phyloP scores from a whole-genome alignment of 2,888 invertebrate species.

The Ptychoptera contaminata region DNA sequence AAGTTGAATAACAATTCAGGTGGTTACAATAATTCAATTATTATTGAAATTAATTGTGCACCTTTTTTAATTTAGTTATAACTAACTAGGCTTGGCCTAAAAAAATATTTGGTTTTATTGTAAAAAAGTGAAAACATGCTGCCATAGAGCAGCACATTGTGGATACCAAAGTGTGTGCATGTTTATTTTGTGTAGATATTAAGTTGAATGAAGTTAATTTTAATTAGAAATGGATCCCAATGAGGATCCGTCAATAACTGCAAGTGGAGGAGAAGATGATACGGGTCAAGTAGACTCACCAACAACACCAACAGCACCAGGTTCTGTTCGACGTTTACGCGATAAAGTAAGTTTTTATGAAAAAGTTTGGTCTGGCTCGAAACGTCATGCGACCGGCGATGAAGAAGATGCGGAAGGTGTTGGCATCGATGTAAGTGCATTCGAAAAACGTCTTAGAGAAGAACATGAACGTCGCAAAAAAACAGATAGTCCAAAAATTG shows the following conservation, averaged over 20 bases:
- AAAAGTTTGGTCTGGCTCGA: constrained; percentile 49
- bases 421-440: constrained; percentile 40
- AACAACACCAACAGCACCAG: constrained; percentile 13
- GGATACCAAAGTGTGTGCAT: neutral
- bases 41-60: too few relatives aligned
- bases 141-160: neutral
- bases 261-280: constrained; percentile 5
- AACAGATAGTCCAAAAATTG: constrained; percentile 39
- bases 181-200: neutral
- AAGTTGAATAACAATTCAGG: too few relatives aligned
- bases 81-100: too few relatives aligned
- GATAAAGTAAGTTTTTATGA: constrained; percentile 69
- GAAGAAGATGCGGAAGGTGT: constrained; percentile 20
- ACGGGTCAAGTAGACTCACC: constrained; percentile 2
- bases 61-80: too few relatives aligned
- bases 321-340: constrained; percentile 38
- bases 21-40: too few relatives aligned
- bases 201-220: neutral
- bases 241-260: constrained; percentile 5
- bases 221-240: constrained; percentile 7
- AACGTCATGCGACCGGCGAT: constrained; percentile 10
- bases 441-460: constrained; percentile 38
- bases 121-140: neutral
- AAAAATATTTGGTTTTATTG: too few relatives aligned
- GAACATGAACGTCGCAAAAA: constrained; percentile 37